Base-by-base conservation (phyloP, 2,888 invertebrate genomes). In the Cephus pulcher region DNA sequence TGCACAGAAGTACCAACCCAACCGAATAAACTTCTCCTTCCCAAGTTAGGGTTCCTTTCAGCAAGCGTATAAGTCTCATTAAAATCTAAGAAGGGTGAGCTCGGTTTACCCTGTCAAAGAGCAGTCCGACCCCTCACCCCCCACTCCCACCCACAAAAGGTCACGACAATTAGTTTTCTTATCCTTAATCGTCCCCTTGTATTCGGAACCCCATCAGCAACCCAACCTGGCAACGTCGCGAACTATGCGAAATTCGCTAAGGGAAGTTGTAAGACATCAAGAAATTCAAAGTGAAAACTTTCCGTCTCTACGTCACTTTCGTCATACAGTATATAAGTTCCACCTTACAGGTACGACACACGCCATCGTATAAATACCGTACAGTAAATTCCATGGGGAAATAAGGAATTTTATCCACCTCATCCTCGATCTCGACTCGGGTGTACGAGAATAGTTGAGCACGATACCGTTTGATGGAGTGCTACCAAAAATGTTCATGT, bases 101-200 rank as follows among this genome's bases (percentile, higher is more conserved):
- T 9, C 15, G 69, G 34, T 37, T n/a, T 33, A 74, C 35, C 70
- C 40, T 32, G 69, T 73, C 40, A 35, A 74, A 68, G 78, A 76
- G 11, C 23, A 56, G 30, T 2, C 71, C 71, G 6, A 6, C 71
- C 71, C 30, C 71, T 32, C 32, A 32, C 12, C 56, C 56, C 34
- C 56, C 68, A 1, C 0, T 15, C 37, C 11, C 34, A 6, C 34
- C 73, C 37, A 74, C 37, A 76, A 78, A 74, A 78, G 76, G 75
- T 74, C 71, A 69, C 80, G 81, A 84, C 86, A 84, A 86, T 86
- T 86, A 86, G 80, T 84, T 84, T 84, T 81, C 83, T 85, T 83
- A 83, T 81, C 83, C 83, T 83, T 82, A 71, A 34, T 6, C 30
- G 11, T 34, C 71, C 71, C 32, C 15, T 33, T 9, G 6, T 30